Evolutionary conservation across 2,113 vertebrate genomes (phyloP).

Genomic region (Prunella fulvescens): DNA sequence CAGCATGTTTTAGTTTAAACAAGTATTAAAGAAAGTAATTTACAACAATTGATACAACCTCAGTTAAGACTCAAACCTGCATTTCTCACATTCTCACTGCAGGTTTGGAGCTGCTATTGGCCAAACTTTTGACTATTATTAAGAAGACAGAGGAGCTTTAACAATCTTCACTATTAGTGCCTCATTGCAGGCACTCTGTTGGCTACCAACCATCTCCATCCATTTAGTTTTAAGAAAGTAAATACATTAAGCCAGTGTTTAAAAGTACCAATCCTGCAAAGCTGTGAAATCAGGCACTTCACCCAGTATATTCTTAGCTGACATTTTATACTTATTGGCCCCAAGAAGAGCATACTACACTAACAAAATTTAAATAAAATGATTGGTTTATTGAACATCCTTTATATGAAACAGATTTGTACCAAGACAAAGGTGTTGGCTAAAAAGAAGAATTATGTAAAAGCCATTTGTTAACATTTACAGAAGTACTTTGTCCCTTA

Average conservation of each 20-base stretch:
- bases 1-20: conserved; percentile 17
- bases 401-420: conserved; percentile 59
- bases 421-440: conserved; percentile 70
- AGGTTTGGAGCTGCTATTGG: conserved; percentile 46
- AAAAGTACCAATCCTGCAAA: conserved; percentile 59
- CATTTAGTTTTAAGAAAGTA: conserved; percentile 60
- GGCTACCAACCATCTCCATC: conserved; percentile 65
- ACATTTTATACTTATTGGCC: conserved; percentile 41
- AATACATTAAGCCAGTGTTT: conserved; percentile 59
- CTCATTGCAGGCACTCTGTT: conserved; percentile 63
- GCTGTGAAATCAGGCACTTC: conserved; percentile 68
- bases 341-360: conserved; percentile 46
- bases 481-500: conserved; percentile 66
- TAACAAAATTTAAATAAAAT: conserved; percentile 62
- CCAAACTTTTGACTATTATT: conserved; percentile 47
- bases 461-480: conserved; percentile 67
- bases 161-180: conserved; percentile 56
- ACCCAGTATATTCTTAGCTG: conserved; percentile 57
- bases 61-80: conserved; percentile 47
- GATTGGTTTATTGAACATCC: conserved; percentile 41
- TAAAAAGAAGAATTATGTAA: conserved; percentile 67
- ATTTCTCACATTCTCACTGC: conserved; percentile 33
- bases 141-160: conserved; percentile 55
- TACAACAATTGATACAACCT: conserved; percentile 44
- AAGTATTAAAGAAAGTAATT: neutral